A percentile compares a stretch with the other conserved stretches of the same genome.
Evolutionary conservation across 2,797 vertebrate genomes (phyloP).

Genomic region (Phrynocephalus forsythii): DNA sequence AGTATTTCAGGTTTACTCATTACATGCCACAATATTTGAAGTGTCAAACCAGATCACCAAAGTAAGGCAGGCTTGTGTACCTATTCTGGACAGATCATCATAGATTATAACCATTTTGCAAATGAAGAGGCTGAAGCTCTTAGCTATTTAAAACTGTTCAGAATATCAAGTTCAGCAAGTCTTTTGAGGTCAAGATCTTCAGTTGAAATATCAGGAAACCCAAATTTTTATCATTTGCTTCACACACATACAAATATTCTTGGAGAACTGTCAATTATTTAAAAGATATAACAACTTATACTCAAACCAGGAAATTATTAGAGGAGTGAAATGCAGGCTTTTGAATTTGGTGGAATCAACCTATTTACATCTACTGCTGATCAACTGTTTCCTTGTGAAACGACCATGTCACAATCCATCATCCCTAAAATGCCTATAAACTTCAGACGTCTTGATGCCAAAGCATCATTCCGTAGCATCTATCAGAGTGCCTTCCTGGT

Average conservation of each 20-base stretch:
- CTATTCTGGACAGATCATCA: slow-evolving; percentile 30
- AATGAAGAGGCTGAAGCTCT: background rate
- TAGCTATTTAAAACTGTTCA: background rate
- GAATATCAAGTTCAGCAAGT: slow-evolving; percentile 8
- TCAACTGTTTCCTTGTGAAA: background rate
- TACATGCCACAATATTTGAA: slow-evolving; percentile 57
- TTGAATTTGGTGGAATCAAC: background rate
- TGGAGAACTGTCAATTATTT: background rate
- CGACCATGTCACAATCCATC: background rate
- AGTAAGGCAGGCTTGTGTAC: slow-evolving; percentile 57
- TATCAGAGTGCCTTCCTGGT: background rate
- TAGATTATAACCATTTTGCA: slow-evolving; percentile 10
- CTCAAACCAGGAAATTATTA: background rate
- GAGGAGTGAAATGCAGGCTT: too few species aligned
- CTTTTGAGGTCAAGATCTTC: background rate
- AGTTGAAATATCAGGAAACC: background rate
- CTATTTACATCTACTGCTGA: background rate
- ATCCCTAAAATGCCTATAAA: background rate
- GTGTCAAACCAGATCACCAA: slow-evolving; percentile 56
- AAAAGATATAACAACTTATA: background rate
- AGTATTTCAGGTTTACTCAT: slow-evolving; percentile 61
- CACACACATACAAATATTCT: background rate
- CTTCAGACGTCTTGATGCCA: background rate
- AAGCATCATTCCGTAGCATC: background rate
- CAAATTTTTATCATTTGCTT: background rate